Conservation (phyloP, 2,797 vertebrate genomes). For the Ispidina picta region DNA sequence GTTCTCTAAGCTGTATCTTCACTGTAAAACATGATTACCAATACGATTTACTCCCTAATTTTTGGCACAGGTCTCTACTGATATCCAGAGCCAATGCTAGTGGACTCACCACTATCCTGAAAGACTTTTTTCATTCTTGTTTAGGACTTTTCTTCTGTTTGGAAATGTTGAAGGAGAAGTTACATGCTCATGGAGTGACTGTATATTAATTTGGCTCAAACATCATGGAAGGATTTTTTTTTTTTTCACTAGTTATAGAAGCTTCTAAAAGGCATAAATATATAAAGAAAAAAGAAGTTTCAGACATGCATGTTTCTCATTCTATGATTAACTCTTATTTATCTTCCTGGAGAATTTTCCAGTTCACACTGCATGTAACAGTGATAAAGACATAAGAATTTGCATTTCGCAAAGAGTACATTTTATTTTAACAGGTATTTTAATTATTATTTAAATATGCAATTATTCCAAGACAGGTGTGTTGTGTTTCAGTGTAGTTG, state of each 20-base stretch:
- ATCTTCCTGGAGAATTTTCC: not conserved
- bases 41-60: not conserved
- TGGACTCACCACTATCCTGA: not conserved
- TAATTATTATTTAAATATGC: not conserved
- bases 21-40: not conserved
- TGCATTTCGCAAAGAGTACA: not conserved
- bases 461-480: not conserved
- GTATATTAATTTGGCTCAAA: not conserved
- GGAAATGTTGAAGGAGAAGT: not conserved
- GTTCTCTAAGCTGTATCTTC: not conserved
- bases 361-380: not conserved
- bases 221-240: not conserved
- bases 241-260: not conserved
- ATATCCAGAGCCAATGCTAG: not conserved
- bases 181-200: not conserved
- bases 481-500: not conserved
- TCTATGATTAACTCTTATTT: not conserved
- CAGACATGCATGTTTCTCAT: not conserved
- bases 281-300: not conserved
- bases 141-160: not conserved
- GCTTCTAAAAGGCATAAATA: not conserved
- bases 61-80: not conserved
- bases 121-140: not conserved
- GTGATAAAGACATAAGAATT: not conserved
- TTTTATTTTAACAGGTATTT: not conserved